Evolutionary conservation across 2,888 invertebrate species (phyloP), one percentile per base, ranked within the genome.

Genomic region (Apotomis capreana): DNA sequence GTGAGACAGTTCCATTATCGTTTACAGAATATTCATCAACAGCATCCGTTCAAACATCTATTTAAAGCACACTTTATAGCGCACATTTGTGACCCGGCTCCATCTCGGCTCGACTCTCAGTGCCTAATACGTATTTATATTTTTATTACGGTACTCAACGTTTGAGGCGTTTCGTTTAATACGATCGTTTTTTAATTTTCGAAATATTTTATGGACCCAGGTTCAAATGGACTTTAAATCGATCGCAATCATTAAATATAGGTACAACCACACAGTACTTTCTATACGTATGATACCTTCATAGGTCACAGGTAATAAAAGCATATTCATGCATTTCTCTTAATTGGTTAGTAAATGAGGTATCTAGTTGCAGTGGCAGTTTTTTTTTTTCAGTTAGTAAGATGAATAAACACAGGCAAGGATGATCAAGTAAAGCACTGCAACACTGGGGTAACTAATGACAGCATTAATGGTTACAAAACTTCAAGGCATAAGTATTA

Each of bases 351-450:
- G 91, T 89, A 82, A 84, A 78, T 85, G 81, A 90, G 89, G 80
- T 79, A 82, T 86, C 89, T 90, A 90, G 84, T 88, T 86, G 91
- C 90, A 83, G 88, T 89, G 89, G 84, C 82, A 83, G 76, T 77
- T 82, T 85, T 68, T 40, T n/a, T n/a, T 84, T 84, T 81, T 78
- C 80, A 86, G 92, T 93, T 93, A 93, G 92, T 92, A 89, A 80
- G 81, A 91, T 92, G 91, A 90, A 92, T 90, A 91, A 92, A 93
- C 93, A 91, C 94, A 94, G 94, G 94, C 94, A 94, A 94, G 94
- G 94, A 94, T 94, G 93, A 94, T 91, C 91, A 87, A 93, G 92
- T 93, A 92, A 94, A 94, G 94, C 94, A 91, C 93, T 93, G 92
- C 87, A 89, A 88, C 89, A 89, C 89, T 92, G 93, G 89, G 94